Evolutionary conservation across 2,113 vertebrate genomes (phyloP).

Genomic region (Pithys albifrons): DNA sequence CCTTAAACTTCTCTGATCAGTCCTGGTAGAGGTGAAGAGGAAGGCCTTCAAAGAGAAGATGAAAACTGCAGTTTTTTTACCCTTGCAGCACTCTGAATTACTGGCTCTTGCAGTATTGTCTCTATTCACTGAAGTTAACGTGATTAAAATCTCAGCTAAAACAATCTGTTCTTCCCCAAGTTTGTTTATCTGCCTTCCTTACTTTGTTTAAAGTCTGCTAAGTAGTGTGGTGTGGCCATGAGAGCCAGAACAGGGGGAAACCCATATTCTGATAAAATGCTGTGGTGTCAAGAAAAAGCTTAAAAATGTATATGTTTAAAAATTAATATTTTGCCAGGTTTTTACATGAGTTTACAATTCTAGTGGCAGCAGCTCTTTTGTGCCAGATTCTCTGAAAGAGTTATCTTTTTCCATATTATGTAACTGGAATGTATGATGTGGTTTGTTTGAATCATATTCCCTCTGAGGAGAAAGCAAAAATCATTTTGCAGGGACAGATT

Average conservation of each 20-base stretch:
- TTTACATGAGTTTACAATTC: neutral
- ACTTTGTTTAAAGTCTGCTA: conserved; percentile 2
- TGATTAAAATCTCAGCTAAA: neutral
- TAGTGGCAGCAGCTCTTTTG: neutral
- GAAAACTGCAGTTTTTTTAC: neutral
- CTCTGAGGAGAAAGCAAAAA: conserved; percentile 40
- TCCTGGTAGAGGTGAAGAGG: neutral
- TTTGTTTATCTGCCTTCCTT: neutral
- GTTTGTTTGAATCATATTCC: conserved; percentile 34
- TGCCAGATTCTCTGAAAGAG: neutral
- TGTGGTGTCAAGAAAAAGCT: neutral
- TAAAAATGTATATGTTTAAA: neutral
- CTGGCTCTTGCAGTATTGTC: neutral
- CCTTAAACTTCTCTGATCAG: neutral
- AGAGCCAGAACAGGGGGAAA: neutral
- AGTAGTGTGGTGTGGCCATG: neutral
- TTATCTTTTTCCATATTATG: neutral
- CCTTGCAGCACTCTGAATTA: neutral
- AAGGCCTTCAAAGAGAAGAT: neutral
- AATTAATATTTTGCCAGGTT: neutral
- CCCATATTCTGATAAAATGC: neutral
- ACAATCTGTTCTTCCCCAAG: neutral
- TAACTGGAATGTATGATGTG: neutral
- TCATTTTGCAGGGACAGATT: neutral
- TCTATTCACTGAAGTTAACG: neutral